Conservation (phyloP, 2,797 vertebrate genomes). For the Pterois miles region DNA sequence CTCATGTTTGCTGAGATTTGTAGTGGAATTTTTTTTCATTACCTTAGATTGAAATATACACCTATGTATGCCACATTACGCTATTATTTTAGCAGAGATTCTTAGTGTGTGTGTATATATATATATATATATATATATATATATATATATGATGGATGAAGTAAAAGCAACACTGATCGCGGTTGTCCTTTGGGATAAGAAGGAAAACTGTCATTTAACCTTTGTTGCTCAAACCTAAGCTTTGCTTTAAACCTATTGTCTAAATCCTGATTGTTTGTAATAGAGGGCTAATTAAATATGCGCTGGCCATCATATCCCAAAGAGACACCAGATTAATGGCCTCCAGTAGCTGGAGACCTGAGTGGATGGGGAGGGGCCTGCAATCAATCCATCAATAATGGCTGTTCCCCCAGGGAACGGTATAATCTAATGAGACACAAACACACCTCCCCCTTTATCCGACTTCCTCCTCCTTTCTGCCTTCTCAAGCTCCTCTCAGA, state of each 20-base stretch:
- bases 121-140: not conserved
- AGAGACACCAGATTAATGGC: slow-evolving; percentile 72
- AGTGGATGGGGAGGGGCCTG: slow-evolving; percentile 69
- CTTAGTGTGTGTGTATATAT: not conserved
- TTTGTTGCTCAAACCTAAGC: slow-evolving; percentile 31
- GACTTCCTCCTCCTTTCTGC: slow-evolving; percentile 57
- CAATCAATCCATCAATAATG: slow-evolving; percentile 83
- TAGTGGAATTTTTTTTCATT: not conserved
- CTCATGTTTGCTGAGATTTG: not conserved
- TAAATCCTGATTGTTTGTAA: slow-evolving; percentile 61
- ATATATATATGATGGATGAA: not conserved
- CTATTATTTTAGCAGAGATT: not conserved
- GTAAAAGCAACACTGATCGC: not conserved
- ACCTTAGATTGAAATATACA: not conserved
- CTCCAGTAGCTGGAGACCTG: slow-evolving; percentile 62
- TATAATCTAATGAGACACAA: slow-evolving; percentile 76
- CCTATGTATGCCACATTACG: not conserved
- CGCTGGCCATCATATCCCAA: slow-evolving; percentile 65
- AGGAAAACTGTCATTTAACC: slow-evolving; percentile 37
- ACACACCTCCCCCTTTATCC: slow-evolving; percentile 50
- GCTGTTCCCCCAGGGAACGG: slow-evolving; percentile 64
- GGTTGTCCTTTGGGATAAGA: slow-evolving; percentile 1
- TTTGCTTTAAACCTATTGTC: slow-evolving; percentile 30
- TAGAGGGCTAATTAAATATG: slow-evolving; percentile 75
- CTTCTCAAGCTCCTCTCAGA: slow-evolving; percentile 36